Evolutionary conservation across 1,140 invertebrate species (phyloP).

Genomic region (Ips typographus): DNA sequence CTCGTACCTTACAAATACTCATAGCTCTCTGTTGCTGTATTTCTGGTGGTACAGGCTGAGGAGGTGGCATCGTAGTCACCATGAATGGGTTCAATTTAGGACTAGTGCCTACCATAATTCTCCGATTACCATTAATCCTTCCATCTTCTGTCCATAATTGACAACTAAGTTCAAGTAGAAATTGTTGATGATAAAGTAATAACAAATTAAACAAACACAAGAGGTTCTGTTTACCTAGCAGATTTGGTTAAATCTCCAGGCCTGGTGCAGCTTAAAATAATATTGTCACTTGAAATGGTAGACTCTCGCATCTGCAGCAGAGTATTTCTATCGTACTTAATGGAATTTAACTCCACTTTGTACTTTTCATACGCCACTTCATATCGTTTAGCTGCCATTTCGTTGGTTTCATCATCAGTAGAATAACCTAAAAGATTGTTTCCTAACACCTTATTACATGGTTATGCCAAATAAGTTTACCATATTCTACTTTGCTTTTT

Average conservation of each 20-base stretch:
- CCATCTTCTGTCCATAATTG: constrained; percentile 34
- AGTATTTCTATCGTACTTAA: constrained; percentile 55
- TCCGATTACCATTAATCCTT: constrained; percentile 38
- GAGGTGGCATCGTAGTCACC: constrained; percentile 56
- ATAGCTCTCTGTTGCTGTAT: constrained; percentile 73
- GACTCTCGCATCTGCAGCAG: constrained; percentile 55
- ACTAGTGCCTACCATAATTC: constrained; percentile 18
- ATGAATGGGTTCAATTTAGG: constrained; percentile 55
- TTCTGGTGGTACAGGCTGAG: constrained; percentile 66
- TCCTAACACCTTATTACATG: not conserved
- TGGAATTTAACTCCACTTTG: constrained; percentile 53
- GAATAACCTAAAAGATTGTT: constrained; percentile 32
- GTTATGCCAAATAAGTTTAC: not conserved
- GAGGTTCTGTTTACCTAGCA: constrained; percentile 10
- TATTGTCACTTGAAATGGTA: constrained; percentile 47
- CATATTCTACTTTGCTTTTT: constrained; percentile 5
- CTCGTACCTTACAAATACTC: constrained; percentile 75
- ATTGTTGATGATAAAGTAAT: not conserved
- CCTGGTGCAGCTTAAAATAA: constrained; percentile 37
- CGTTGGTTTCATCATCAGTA: constrained; percentile 51
- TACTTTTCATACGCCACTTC: constrained; percentile 49
- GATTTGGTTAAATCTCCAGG: constrained; percentile 37
- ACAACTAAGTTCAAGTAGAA: constrained; percentile 11
- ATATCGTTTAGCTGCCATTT: constrained; percentile 49
- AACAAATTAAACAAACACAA: not conserved